Conservation (phyloP, 2,888 invertebrate species). For the Drosophila emarginata region DNA sequence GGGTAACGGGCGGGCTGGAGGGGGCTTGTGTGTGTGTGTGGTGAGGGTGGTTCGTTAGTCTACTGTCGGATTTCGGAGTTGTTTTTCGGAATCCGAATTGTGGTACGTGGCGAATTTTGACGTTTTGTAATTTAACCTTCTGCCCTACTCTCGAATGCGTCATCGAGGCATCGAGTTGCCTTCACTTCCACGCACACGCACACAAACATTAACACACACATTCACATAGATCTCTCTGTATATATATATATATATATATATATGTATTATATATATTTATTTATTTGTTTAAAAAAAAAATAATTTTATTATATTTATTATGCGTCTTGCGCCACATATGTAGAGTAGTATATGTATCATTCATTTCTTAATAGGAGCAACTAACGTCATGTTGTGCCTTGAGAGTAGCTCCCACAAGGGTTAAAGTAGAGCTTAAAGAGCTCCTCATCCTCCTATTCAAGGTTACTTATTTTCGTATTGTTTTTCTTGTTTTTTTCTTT, state of each 20-base stretch:
- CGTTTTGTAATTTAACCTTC: conserved; percentile 47
- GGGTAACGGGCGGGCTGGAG: not conserved
- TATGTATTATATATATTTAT: not conserved
- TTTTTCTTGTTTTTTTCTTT: conserved; percentile 16
- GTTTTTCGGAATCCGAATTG: conserved; percentile 60
- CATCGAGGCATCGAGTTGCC: conserved; percentile 65
- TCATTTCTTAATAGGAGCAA: conserved; percentile 36
- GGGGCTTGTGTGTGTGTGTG: not conserved
- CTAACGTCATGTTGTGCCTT: conserved; percentile 61
- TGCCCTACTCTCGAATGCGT: conserved; percentile 80
- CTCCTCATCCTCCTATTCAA: conserved; percentile 32
- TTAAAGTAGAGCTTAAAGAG: conserved; percentile 32
- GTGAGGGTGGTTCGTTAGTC: not conserved
- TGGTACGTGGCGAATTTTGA: conserved; percentile 73
- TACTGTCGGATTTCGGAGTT: conserved; percentile 31
- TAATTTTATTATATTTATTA: not conserved
- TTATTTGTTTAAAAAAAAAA: not conserved
- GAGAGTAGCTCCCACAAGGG: conserved; percentile 21
- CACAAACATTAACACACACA: not conserved
- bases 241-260: not conserved
- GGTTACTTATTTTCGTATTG: conserved; percentile 32
- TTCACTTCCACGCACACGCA: conserved; percentile 8
- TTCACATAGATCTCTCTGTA: not conserved
- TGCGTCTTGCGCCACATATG: not conserved
- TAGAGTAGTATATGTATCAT: too few relatives aligned